Percentiles rank a stretch among this genome's conserved stretches.
phyloP scores from a whole-genome alignment of 2,113 vertebrate species.

The Panthera leo region DNA sequence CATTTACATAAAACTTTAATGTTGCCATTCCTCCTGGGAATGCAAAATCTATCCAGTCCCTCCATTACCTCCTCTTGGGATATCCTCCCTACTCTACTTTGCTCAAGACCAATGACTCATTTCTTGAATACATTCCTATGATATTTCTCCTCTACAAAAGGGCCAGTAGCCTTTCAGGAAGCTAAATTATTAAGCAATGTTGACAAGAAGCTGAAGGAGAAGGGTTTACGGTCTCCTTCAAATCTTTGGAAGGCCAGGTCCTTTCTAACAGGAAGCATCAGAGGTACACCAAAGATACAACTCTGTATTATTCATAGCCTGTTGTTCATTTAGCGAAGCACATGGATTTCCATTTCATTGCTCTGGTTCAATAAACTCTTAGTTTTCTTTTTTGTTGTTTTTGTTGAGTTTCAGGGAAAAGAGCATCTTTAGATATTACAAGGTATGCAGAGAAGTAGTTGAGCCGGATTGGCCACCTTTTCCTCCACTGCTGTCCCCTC shows the following conservation, averaged over 20 bases:
- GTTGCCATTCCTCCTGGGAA: background rate
- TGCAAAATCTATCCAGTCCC: background rate
- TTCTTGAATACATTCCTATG: background rate
- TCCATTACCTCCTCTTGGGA: background rate
- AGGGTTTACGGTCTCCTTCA: background rate
- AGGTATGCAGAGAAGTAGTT: background rate
- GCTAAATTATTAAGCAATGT: background rate
- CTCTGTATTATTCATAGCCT: background rate
- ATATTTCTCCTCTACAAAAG: background rate
- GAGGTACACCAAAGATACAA: background rate
- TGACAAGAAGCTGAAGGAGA: background rate
- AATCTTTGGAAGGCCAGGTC: background rate
- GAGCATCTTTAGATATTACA: background rate
- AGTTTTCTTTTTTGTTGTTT: background rate
- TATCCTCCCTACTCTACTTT: background rate
- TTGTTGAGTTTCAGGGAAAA: background rate
- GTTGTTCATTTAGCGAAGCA: background rate
- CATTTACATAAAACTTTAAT: background rate
- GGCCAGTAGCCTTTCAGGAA: background rate
- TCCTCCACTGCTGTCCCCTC: background rate
- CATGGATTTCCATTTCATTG: slow-evolving; percentile 1
- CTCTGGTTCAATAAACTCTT: background rate
- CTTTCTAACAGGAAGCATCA: background rate
- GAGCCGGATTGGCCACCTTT: background rate
- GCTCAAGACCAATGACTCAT: background rate